Evolutionary conservation across 2,888 invertebrate species (phyloP).

Genomic region (Euspilapteryx auroguttella): DNA sequence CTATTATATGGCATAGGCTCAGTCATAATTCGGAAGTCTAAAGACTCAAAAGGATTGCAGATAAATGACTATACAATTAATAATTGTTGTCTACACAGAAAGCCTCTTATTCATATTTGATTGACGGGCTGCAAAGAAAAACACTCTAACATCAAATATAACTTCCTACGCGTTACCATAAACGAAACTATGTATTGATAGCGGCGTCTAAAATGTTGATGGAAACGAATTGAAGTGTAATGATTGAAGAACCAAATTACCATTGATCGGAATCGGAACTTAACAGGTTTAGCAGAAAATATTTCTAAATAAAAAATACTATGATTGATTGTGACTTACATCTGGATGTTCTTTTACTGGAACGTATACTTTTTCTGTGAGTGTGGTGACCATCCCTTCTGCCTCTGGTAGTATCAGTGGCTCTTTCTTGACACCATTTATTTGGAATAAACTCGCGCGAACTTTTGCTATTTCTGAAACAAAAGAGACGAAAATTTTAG

Average conservation of each 20-base stretch:
- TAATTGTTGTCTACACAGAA: slow-evolving; percentile 4
- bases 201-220: too few relatives aligned
- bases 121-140: slow-evolving; percentile 2
- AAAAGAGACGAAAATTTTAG: slow-evolving; percentile 18
- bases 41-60: too few relatives aligned
- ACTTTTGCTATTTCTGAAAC: slow-evolving; percentile 97
- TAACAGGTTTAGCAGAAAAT: too few relatives aligned
- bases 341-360: slow-evolving; percentile 99
- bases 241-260: too few relatives aligned
- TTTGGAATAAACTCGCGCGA: slow-evolving; percentile 96
- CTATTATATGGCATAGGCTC: not conserved
- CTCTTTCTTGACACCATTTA: slow-evolving; percentile 95
- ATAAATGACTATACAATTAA: slow-evolving; percentile 12
- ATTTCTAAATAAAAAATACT: too few relatives aligned
- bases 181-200: too few relatives aligned
- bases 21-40: not conserved
- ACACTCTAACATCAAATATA: not conserved
- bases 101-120: not conserved
- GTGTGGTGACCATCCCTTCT: slow-evolving; percentile 86
- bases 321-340: slow-evolving; percentile 81
- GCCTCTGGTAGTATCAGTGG: slow-evolving; percentile 89
- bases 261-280: too few relatives aligned
- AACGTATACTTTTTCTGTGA: slow-evolving; percentile 99
- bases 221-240: too few relatives aligned
- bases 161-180: too few relatives aligned